Evolutionary conservation across 2,113 vertebrate species (phyloP).

Genomic region (Philantomba maxwellii): DNA sequence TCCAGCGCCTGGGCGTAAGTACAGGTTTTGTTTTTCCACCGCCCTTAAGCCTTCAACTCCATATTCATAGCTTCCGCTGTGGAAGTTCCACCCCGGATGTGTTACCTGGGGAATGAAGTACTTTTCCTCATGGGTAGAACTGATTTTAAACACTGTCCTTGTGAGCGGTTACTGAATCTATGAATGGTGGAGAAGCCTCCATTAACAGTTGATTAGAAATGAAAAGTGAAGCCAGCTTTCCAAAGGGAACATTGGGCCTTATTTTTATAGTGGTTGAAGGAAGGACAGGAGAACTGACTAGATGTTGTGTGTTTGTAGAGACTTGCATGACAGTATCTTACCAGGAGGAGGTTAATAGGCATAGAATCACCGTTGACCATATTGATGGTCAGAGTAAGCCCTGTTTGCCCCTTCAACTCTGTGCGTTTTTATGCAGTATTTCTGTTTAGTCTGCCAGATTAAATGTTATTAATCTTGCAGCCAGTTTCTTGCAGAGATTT

Average conservation of each 20-base stretch:
- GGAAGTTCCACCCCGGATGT: neutral
- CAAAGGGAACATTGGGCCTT: neutral
- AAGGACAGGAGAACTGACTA: neutral
- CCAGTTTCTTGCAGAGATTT: neutral
- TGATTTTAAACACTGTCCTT: neutral
- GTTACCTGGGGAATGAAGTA: neutral
- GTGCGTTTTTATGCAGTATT: neutral
- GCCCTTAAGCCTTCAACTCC: neutral
- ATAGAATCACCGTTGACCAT: neutral
- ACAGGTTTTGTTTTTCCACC: fast-evolving
- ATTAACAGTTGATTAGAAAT: neutral
- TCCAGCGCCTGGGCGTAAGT: constrained; percentile 92
- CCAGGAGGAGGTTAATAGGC: neutral
- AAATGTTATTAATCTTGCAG: neutral
- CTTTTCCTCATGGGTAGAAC: fast-evolving
- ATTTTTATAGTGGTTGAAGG: neutral
- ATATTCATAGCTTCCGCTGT: fast-evolving
- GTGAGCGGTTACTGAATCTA: neutral
- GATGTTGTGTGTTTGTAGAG: neutral
- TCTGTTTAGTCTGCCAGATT: neutral
- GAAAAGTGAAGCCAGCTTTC: neutral
- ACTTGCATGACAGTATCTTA: neutral
- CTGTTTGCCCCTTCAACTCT: neutral
- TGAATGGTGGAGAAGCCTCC: neutral
- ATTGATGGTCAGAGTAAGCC: neutral